These are phyloP conservation scores for Lepidostoma basale DNA, from an alignment of 1,140 invertebrate species.

Conservation along the genomic window DNA sequence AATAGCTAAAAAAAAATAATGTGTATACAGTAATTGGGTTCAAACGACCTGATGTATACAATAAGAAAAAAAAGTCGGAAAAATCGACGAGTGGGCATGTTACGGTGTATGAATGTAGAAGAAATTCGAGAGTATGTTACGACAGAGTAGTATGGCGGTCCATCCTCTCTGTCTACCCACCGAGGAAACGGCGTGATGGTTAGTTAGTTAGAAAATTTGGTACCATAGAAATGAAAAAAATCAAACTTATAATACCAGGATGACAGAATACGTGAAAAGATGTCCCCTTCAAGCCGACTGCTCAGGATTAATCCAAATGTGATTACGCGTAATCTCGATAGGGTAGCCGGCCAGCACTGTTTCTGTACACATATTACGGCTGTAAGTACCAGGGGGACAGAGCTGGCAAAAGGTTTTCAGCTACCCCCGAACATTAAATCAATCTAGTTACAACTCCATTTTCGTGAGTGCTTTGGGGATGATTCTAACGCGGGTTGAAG, in stretches of 20 bases:
- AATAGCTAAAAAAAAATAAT: no score
- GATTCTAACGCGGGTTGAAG: not conserved
- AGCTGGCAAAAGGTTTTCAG: not conserved
- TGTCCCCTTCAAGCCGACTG: conserved; percentile 5
- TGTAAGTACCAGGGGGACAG: not conserved
- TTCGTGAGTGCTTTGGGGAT: conserved; percentile 21
- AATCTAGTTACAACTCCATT: conserved; percentile 21
- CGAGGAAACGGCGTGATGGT: no score
- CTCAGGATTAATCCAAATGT: conserved; percentile 42
- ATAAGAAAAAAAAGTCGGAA: no score
- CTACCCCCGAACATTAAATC: conserved; percentile 6
- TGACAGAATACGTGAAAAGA: conserved; percentile 7
- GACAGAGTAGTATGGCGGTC: no score
- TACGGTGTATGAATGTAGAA: no score
- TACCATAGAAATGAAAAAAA: no score
- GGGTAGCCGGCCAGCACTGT: not conserved
- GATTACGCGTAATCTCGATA: conserved; percentile 28
- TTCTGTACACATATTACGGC: not conserved
- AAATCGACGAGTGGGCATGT: no score
- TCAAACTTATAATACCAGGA: conserved; percentile 3
- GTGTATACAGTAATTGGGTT: no score
- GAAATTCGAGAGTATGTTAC: no score
- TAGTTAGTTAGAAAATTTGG: no score
- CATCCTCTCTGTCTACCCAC: no score
- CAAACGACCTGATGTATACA: no score